Evolutionary conservation across 2,888 invertebrate species (phyloP).

Genomic region (Timema cristinae): DNA sequence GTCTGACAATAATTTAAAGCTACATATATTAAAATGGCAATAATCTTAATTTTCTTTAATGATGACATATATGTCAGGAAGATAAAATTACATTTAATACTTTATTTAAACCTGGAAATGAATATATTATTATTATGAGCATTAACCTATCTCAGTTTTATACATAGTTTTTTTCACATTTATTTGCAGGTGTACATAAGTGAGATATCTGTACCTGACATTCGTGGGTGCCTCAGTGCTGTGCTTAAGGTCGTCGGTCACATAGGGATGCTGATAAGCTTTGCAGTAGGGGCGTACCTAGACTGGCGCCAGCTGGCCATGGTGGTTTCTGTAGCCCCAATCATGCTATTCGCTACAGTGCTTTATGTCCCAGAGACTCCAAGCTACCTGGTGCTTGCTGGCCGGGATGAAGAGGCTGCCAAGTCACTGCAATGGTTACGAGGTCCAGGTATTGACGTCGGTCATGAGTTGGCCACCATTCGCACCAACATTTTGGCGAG

Average conservation of each 20-base stretch:
- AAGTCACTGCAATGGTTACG: conserved; percentile 75
- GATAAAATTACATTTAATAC: too few relatives aligned
- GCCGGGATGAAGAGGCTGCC: conserved; percentile 66
- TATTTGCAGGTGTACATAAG: conserved; percentile 75
- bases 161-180: too few relatives aligned
- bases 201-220: conserved; percentile 83
- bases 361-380: conserved; percentile 86
- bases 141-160: too few relatives aligned
- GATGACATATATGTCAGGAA: too few relatives aligned
- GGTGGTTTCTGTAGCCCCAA: conserved; percentile 72
- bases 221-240: conserved; percentile 81
- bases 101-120: too few relatives aligned
- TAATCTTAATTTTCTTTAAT: too few relatives aligned
- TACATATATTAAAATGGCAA: too few relatives aligned
- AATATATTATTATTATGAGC: too few relatives aligned
- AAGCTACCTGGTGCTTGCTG: conserved; percentile 72
- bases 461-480: conserved; percentile 67
- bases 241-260: conserved; percentile 82
- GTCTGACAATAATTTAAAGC: too few relatives aligned
- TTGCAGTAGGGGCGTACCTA: conserved; percentile 75
- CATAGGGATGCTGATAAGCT: conserved; percentile 78
- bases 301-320: conserved; percentile 83
- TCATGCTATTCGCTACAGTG: conserved; percentile 62
- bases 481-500: conserved; percentile 56
- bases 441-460: conserved; percentile 74